Evolutionary conservation across 2,888 invertebrate genomes (phyloP), one percentile per base, ranked within the genome.

Genomic region (Ophion ellenae): DNA sequence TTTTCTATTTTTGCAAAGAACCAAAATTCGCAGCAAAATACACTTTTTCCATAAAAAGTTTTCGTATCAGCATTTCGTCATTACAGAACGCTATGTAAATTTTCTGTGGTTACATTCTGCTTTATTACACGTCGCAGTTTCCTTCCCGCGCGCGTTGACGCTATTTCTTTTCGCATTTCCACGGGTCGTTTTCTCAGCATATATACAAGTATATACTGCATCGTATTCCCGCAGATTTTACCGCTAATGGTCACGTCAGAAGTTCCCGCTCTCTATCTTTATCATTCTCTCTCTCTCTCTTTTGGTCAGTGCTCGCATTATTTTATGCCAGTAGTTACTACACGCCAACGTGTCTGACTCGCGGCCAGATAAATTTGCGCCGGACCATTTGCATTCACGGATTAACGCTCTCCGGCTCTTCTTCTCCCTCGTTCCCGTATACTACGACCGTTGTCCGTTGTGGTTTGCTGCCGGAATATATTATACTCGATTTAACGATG

Each of bases 341-440:
- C 80, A 74, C 47, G 45, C 45, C 59, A 47, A 40, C 61, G 73
- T 64, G 73, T 78, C 67, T 61, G 78, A 81, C 73, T 83, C 80
- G 80, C 45, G 73, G 73, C 45, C 20, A 76, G 83, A 86, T 83
- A 83, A 83, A 81, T 86, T 83, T 76, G 17, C 80, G 83, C 67
- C 67, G 79, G 82, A 57, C 80, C 79, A 86, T 86, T 83, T 83
- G 80, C 85, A 83, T 83, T 83, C 45, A 77, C 80, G 83, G 83
- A 85, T 85, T 85, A 85, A 85, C 80, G 71, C 76, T 63, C 67
- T 7, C 57, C 53, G 32, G 74, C 47, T 57, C 61, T 64, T 74
- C 69, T 74, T 61, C 70, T 9, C 57, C 53, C 53, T 11, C 32
- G 57, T 66, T 20, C 32, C 14, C 67, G 20, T 24, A n/a, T 24